phyloP scores from a whole-genome alignment of 1,140 invertebrate species.

The Luehdorfia chinensis region DNA sequence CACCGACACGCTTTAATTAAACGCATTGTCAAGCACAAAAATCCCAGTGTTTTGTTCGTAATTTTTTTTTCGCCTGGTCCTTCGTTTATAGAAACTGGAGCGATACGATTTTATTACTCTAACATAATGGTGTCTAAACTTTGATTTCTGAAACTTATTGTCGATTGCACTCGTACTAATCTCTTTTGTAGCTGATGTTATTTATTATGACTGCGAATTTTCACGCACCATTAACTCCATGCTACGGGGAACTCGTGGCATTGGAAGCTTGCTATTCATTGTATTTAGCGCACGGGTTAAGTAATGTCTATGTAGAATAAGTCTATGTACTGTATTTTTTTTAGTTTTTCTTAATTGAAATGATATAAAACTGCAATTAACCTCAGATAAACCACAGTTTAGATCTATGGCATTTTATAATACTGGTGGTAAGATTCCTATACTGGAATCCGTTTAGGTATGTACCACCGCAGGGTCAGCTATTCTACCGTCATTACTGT shows the following conservation, averaged over 20 bases:
- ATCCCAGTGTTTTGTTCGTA: neutral
- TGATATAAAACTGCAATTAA: too few relatives aligned
- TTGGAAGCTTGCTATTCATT: neutral
- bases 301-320: neutral
- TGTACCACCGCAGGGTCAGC: too few relatives aligned
- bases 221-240: slow-evolving; percentile 36
- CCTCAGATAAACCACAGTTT: too few relatives aligned
- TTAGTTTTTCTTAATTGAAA: too few relatives aligned
- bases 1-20: slow-evolving; percentile 7
- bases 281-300: neutral
- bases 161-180: slow-evolving; percentile 33
- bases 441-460: too few relatives aligned
- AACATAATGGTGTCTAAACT: slow-evolving; percentile 32
- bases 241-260: neutral
- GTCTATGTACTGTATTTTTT: too few relatives aligned
- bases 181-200: slow-evolving; percentile 24
- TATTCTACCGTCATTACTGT: too few relatives aligned
- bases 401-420: too few relatives aligned
- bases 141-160: slow-evolving; percentile 30
- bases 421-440: too few relatives aligned
- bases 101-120: slow-evolving; percentile 41
- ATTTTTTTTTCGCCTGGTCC: slow-evolving; percentile 6
- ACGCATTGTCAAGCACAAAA: slow-evolving; percentile 7
- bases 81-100: slow-evolving; percentile 24
- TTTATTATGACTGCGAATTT: slow-evolving; percentile 47